phyloP scores from a whole-genome alignment of 92 coral and sea anemone species.

The Parazoanthus swiftii region DNA sequence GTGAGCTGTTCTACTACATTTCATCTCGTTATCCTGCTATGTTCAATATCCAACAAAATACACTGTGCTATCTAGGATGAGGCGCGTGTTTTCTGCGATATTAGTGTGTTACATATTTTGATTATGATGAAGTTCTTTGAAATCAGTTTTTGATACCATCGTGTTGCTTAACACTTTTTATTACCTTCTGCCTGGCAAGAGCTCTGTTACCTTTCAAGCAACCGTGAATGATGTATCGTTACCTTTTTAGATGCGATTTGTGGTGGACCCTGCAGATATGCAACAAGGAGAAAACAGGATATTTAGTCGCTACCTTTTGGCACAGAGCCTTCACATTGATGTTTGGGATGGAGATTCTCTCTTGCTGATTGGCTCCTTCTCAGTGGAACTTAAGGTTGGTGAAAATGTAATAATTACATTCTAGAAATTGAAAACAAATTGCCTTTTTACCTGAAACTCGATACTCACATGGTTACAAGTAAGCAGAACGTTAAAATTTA shows the following conservation, averaged over 20 bases:
- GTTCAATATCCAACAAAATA: not conserved
- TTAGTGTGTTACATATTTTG: too few species aligned
- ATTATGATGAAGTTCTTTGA: too few species aligned
- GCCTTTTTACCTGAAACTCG: too few species aligned
- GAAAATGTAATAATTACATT: too few species aligned
- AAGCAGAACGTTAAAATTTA: too few species aligned
- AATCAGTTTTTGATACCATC: too few species aligned
- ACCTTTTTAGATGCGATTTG: conserved; percentile 67
- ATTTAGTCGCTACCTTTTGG: conserved; percentile 77
- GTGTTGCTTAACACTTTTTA: too few species aligned
- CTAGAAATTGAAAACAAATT: too few species aligned
- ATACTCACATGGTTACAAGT: not conserved
- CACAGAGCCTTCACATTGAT: conserved; percentile 84
- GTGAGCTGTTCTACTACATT: conserved; percentile 44
- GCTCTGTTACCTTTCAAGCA: not conserved
- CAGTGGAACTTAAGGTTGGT: conserved; percentile 80
- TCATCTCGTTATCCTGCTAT: not conserved
- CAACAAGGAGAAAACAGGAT: conserved; percentile 93
- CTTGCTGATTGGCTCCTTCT: conserved; percentile 86
- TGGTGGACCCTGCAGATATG: conserved; percentile 92
- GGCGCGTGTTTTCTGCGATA: too few species aligned
- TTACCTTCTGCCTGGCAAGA: not conserved
- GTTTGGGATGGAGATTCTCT: conserved; percentile 99
- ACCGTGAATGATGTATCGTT: not conserved
- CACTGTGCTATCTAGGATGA: not conserved